Evolutionary conservation across 1,140 invertebrate genomes (phyloP).

Genomic region (Brachionus paranguensis): DNA sequence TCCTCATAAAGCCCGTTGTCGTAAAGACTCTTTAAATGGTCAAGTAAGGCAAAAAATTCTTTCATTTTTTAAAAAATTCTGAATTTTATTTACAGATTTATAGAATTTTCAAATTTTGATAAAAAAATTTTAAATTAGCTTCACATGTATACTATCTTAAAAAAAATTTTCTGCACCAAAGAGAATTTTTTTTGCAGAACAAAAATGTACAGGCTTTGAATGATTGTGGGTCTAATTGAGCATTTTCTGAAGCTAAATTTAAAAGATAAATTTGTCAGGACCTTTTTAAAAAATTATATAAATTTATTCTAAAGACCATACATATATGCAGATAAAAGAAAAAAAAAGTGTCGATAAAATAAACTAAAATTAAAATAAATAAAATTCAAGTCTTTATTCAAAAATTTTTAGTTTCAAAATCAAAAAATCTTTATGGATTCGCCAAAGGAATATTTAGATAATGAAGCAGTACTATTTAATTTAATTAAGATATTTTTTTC

Average conservation of each 20-base stretch:
- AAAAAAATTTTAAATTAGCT: neutral
- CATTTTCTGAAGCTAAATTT: neutral
- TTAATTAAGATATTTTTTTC: neutral
- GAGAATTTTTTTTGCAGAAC: neutral
- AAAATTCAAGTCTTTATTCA: neutral
- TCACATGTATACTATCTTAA: neutral
- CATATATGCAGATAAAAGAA: neutral
- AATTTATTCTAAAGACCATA: neutral
- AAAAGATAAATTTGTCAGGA: neutral
- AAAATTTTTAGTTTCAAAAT: neutral
- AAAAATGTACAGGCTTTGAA: neutral
- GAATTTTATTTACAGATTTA: neutral
- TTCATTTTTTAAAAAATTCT: constrained; percentile 3
- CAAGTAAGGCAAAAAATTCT: constrained; percentile 8
- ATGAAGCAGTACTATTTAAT: neutral
- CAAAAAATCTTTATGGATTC: constrained; percentile 19
- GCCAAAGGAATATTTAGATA: neutral
- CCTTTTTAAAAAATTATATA: neutral
- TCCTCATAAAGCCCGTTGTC: constrained; percentile 25
- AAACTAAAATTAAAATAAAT: neutral
- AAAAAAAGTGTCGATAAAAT: neutral
- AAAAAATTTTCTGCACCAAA: neutral
- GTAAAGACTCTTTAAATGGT: constrained; percentile 16
- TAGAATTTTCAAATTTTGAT: neutral
- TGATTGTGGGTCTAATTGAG: neutral